phyloP scores from a whole-genome alignment of 2,797 vertebrate genomes.

The Toxotes lorentzi region DNA sequence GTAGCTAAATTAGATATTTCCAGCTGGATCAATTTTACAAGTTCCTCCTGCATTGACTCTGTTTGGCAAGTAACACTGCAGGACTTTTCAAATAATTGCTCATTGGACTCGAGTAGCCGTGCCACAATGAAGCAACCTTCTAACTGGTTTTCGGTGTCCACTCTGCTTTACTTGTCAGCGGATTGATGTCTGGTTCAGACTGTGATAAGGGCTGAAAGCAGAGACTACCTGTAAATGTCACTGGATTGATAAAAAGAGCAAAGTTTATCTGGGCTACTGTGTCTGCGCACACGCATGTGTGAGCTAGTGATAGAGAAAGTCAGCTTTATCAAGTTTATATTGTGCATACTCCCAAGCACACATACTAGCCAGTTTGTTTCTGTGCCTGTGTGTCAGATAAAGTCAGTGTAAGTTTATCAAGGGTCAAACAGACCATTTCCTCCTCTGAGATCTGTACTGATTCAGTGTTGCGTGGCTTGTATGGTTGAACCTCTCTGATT shows the following conservation, averaged over 20 bases:
- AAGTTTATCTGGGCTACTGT: slow-evolving; percentile 48
- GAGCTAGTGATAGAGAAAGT: slow-evolving; percentile 34
- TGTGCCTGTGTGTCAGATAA: slow-evolving; percentile 25
- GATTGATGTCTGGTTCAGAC: slow-evolving; percentile 54
- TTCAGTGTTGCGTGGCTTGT: slow-evolving; percentile 21
- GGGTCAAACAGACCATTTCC: slow-evolving; percentile 52
- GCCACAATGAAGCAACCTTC: neutral
- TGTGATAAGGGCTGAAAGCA: slow-evolving; percentile 60
- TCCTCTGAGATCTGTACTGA: slow-evolving; percentile 38
- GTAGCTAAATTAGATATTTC: slow-evolving; percentile 14
- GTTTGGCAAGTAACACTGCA: neutral
- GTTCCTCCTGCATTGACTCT: neutral
- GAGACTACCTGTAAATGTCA: slow-evolving; percentile 69
- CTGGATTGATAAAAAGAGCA: slow-evolving; percentile 52
- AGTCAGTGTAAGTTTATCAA: slow-evolving; percentile 44
- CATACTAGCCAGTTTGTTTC: slow-evolving; percentile 17
- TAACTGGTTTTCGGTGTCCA: neutral
- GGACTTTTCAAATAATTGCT: slow-evolving; percentile 18
- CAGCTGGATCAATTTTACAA: slow-evolving; percentile 12
- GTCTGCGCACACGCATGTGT: slow-evolving; percentile 22
- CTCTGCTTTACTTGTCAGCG: slow-evolving; percentile 20
- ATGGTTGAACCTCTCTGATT: slow-evolving; percentile 21
- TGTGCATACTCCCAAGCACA: slow-evolving; percentile 15
- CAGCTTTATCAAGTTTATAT: slow-evolving; percentile 38
- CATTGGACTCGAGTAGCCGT: neutral